Evolutionary conservation across 1,140 invertebrate species (phyloP).

Genomic region (Zaprionus davidi): DNA sequence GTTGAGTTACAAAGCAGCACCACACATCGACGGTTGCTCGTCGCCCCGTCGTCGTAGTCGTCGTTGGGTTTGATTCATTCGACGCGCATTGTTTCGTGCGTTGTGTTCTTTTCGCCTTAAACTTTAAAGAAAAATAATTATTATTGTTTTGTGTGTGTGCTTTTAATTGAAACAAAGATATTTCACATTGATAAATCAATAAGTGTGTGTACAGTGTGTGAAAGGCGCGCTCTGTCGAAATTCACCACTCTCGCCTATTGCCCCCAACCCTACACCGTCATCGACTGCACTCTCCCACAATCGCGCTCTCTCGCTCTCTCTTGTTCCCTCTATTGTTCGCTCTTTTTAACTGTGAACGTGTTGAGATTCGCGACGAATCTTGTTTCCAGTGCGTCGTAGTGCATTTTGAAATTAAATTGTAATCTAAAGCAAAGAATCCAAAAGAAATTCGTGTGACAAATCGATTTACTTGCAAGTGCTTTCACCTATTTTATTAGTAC

Average conservation of each 20-base stretch:
- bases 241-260: slow-evolving; percentile 60
- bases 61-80: slow-evolving; percentile 42
- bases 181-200: slow-evolving; percentile 63
- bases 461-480: slow-evolving; percentile 38
- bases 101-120: slow-evolving; percentile 16
- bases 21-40: slow-evolving; percentile 72
- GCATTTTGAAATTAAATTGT: slow-evolving; percentile 61
- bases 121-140: not conserved
- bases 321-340: not conserved
- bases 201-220: slow-evolving; percentile 33
- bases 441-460: slow-evolving; percentile 48
- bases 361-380: slow-evolving; percentile 28
- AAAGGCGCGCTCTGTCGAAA: slow-evolving; percentile 39
- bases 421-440: slow-evolving; percentile 30
- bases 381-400: slow-evolving; percentile 69
- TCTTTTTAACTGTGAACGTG: slow-evolving; percentile 12
- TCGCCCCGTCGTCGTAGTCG: slow-evolving; percentile 25
- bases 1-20: slow-evolving; percentile 72
- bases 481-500: slow-evolving; percentile 18
- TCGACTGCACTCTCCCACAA: slow-evolving; percentile 2
- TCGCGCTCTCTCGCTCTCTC: slow-evolving; percentile 1
- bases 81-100: slow-evolving; percentile 30
- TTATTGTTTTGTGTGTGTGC: slow-evolving; percentile 6
- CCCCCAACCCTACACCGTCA: not conserved
- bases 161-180: slow-evolving; percentile 1